Evolutionary conservation across 2,888 invertebrate genomes (phyloP).

Genomic region (Hydrotaea cyrtoneurina): DNA sequence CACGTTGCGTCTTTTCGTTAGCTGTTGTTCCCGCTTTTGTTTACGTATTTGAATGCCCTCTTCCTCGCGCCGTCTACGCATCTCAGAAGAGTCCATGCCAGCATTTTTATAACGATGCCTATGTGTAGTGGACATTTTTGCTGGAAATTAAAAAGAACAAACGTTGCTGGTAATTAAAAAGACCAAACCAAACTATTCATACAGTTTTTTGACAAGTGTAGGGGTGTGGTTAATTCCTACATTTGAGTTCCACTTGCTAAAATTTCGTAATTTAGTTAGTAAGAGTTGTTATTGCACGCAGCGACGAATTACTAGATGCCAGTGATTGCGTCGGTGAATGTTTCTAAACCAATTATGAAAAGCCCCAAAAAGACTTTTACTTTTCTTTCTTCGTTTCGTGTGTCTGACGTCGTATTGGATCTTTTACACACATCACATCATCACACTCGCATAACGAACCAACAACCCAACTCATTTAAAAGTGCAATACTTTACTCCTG

Average conservation of each 20-base stretch:
- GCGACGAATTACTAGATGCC: not conserved
- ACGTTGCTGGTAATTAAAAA: no score
- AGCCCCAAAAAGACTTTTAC: conserved; percentile 37
- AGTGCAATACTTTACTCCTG: conserved; percentile 45
- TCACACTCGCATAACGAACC: conserved; percentile 42
- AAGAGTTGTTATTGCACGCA: not conserved
- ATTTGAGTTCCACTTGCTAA: not conserved
- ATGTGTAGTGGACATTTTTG: conserved; percentile 89
- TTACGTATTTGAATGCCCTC: conserved; percentile 97
- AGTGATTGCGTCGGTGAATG: not conserved
- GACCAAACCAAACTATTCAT: not conserved
- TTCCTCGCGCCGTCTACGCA: conserved; percentile 95
- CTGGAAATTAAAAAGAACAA: conserved; percentile 33
- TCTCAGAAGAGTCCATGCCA: conserved; percentile 94
- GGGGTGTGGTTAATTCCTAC: conserved; percentile 18
- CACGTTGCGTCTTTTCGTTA: conserved; percentile 96
- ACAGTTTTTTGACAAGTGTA: not conserved
- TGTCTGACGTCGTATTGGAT: conserved; percentile 32
- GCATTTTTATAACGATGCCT: conserved; percentile 97
- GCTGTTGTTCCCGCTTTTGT: conserved; percentile 96
- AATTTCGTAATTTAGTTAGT: not conserved
- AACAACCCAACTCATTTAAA: conserved; percentile 33
- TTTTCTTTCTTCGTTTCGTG: conserved; percentile 38
- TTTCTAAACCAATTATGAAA: conserved; percentile 40
- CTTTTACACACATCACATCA: conserved; percentile 45